phyloP scores from a whole-genome alignment of 2,797 vertebrate genomes.

The Pipistrellus pipistrellus region DNA sequence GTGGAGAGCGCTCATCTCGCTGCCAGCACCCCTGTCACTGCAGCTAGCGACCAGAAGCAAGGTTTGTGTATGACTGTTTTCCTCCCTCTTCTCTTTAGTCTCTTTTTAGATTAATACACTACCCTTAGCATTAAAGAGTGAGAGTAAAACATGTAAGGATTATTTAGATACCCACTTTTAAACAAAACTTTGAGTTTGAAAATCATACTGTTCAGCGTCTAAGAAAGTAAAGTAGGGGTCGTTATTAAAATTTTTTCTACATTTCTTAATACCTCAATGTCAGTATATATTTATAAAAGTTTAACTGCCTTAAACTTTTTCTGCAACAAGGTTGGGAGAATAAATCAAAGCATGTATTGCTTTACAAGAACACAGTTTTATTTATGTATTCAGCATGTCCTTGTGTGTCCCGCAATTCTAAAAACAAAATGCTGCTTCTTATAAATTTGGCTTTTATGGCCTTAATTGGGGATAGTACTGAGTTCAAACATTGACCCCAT shows the following conservation, averaged over 20 bases:
- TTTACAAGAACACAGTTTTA: conserved; percentile 7
- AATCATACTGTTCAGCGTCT: neutral
- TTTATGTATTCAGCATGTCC: neutral
- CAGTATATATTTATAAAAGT: neutral
- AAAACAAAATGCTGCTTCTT: conserved; percentile 23
- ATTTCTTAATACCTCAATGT: conserved; percentile 15
- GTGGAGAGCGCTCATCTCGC: conserved; percentile 89
- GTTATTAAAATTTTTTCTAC: neutral
- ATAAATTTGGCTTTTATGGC: neutral
- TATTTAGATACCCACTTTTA: conserved; percentile 21
- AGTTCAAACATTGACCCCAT: neutral
- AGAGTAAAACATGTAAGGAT: neutral
- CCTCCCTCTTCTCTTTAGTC: conserved; percentile 70
- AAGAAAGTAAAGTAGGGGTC: conserved; percentile 32
- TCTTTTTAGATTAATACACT: conserved; percentile 38
- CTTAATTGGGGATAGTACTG: neutral
- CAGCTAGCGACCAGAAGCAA: conserved; percentile 90
- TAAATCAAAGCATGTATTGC: neutral
- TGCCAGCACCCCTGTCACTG: conserved; percentile 84
- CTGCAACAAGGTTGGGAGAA: neutral
- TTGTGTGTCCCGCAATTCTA: neutral
- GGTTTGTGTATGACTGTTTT: conserved; percentile 89
- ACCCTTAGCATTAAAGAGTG: neutral
- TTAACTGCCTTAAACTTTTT: conserved; percentile 26
- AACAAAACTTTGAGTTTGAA: conserved; percentile 45